Evolutionary conservation across 2,888 invertebrate genomes (phyloP).

Genomic region (Emmelina monodactyla): DNA sequence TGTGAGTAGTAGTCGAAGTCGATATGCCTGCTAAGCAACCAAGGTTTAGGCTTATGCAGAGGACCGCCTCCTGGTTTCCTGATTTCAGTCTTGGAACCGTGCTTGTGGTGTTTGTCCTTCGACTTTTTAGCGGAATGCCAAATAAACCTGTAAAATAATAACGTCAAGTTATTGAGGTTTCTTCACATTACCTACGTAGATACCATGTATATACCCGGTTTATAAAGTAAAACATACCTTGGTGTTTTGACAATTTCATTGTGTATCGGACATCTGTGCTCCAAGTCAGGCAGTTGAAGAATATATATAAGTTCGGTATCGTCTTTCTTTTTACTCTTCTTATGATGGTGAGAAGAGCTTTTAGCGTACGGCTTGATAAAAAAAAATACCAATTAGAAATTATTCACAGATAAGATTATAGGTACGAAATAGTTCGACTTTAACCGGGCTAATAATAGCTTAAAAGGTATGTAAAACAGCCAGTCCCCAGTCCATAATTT

Average conservation of each 20-base stretch:
- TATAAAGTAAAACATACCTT: constrained; percentile 24
- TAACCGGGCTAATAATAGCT: too few species aligned
- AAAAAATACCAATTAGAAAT: too few species aligned
- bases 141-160: constrained; percentile 35
- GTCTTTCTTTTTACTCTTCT: constrained; percentile 29
- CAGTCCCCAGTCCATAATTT: too few species aligned
- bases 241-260: constrained; percentile 42
- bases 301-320: constrained; percentile 54
- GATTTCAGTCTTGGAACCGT: constrained; percentile 19
- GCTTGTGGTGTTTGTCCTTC: too few species aligned
- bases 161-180: not conserved
- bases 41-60: constrained; percentile 47
- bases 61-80: constrained; percentile 46
- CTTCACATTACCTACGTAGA: not conserved
- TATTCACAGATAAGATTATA: too few species aligned
- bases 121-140: constrained; percentile 54
- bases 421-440: too few species aligned
- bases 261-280: constrained; percentile 44
- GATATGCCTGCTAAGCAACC: constrained; percentile 51
- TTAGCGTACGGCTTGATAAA: constrained; percentile 50
- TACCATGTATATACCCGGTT: not conserved
- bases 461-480: too few species aligned
- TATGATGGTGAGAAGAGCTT: constrained; percentile 26
- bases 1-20: constrained; percentile 54
- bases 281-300: constrained; percentile 50